Conservation (phyloP, 2,888 invertebrate species). For the Volucella zonaria region DNA sequence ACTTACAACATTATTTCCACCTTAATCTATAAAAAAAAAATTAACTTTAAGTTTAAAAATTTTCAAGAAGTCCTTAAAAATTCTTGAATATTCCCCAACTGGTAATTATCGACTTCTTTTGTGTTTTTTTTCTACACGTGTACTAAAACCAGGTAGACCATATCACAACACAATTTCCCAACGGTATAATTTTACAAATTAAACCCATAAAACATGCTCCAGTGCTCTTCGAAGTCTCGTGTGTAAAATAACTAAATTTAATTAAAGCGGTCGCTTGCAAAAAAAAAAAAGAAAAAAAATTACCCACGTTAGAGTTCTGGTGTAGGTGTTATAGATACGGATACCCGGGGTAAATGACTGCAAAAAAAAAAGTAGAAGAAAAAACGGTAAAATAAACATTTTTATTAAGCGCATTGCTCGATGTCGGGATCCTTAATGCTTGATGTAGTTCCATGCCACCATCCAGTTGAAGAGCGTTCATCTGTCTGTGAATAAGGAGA, state of each 20-base stretch:
- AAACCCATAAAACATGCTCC: slow-evolving; percentile 71
- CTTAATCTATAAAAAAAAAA: too few species aligned
- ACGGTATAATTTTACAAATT: slow-evolving; percentile 68
- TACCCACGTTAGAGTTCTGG: slow-evolving; percentile 1
- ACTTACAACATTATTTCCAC: too few species aligned
- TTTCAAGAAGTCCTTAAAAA: slow-evolving; percentile 4
- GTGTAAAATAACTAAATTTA: slow-evolving; percentile 73
- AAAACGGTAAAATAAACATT: slow-evolving; percentile 39
- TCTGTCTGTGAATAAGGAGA: slow-evolving; percentile 39
- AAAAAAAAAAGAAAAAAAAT: slow-evolving; percentile 20
- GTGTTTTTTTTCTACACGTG: slow-evolving; percentile 8
- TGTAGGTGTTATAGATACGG: slow-evolving; percentile 29
- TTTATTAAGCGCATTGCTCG: slow-evolving; percentile 50
- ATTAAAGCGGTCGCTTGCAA: slow-evolving; percentile 65
- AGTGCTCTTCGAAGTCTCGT: slow-evolving; percentile 58
- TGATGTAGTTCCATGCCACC: slow-evolving; percentile 22
- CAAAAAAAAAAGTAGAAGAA: slow-evolving; percentile 5
- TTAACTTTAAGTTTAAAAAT: too few species aligned
- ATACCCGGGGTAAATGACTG: not conserved
- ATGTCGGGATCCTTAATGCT: slow-evolving; percentile 44
- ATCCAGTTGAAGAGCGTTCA: slow-evolving; percentile 22
- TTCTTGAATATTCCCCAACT: slow-evolving; percentile 12
- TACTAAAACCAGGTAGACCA: slow-evolving; percentile 53
- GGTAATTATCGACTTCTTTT: slow-evolving; percentile 38
- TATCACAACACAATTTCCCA: slow-evolving; percentile 64